Evolutionary conservation across 2,113 vertebrate genomes (phyloP).

Genomic region (Pelvicachromis taeniatus): DNA sequence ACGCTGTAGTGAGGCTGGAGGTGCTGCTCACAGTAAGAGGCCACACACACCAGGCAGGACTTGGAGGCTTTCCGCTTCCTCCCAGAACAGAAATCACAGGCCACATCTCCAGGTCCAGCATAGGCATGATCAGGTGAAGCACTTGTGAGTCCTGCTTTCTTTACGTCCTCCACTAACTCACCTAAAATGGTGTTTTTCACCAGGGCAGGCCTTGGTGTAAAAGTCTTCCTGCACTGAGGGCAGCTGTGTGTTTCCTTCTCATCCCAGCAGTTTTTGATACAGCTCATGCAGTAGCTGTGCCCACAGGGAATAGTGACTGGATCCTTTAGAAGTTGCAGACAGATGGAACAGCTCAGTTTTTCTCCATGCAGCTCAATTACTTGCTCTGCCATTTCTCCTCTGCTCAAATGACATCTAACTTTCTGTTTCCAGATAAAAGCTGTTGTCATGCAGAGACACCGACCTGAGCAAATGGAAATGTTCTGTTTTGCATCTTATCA

Average conservation of each 20-base stretch:
- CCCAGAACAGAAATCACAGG: too few species aligned
- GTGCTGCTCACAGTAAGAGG: too few species aligned
- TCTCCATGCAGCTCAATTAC: neutral
- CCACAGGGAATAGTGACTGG: neutral
- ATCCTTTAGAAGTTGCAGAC: neutral
- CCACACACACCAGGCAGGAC: too few species aligned
- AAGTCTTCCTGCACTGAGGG: accelerated
- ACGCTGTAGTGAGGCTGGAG: too few species aligned
- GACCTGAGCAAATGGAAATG: accelerated
- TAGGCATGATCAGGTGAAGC: too few species aligned
- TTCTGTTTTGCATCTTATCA: neutral
- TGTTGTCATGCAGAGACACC: accelerated
- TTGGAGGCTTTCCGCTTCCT: too few species aligned
- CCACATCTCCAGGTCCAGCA: too few species aligned
- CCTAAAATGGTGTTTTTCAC: neutral
- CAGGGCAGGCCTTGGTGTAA: accelerated
- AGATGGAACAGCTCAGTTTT: neutral
- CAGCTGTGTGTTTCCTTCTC: accelerated
- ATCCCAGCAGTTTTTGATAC: neutral
- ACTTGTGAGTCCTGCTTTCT: neutral
- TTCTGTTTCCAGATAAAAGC: neutral
- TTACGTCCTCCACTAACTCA: neutral
- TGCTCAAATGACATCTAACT: accelerated
- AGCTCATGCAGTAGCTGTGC: neutral
- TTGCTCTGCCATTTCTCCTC: neutral